Conservation (phyloP, 2,113 vertebrate genomes). For the Thymallus thymallus region DNA sequence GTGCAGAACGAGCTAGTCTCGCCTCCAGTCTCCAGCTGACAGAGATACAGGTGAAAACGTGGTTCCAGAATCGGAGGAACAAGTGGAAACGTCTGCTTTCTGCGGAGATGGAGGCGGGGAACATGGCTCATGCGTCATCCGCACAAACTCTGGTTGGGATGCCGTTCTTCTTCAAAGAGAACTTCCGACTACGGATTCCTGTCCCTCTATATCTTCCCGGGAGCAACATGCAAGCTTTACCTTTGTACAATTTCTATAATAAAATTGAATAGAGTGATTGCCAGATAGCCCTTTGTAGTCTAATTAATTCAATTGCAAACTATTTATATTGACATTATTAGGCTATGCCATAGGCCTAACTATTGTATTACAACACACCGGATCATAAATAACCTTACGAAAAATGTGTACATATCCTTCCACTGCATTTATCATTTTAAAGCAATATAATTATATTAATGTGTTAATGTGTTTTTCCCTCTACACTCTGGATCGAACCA, state of each 20-base stretch:
- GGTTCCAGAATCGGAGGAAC: slow-evolving; percentile 3
- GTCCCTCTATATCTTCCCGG: slow-evolving; percentile 83
- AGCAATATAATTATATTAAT: no score
- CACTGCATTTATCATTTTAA: no score
- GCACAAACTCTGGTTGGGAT: slow-evolving; percentile 85
- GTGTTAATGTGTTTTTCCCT: no score
- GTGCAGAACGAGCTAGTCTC: neutral
- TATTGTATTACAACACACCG: no score
- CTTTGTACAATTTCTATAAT: slow-evolving; percentile 84
- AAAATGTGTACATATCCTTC: no score
- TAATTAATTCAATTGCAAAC: no score
- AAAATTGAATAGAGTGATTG: slow-evolving; percentile 81
- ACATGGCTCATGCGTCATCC: slow-evolving; percentile 82
- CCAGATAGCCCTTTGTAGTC: slow-evolving; percentile 20
- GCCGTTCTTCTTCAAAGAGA: slow-evolving; percentile 56
- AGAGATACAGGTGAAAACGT: neutral
- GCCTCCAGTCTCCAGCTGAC: neutral
- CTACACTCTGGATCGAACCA: no score
- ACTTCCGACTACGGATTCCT: slow-evolving; percentile 78
- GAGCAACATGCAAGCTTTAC: slow-evolving; percentile 76
- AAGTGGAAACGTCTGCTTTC: slow-evolving; percentile 1
- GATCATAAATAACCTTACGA: no score
- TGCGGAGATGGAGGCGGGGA: slow-evolving; percentile 64
- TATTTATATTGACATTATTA: no score
- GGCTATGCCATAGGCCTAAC: no score